These are phyloP conservation scores for Alcis repandata DNA, from an alignment of 2,888 invertebrate genomes.

Conservation along the genomic window DNA sequence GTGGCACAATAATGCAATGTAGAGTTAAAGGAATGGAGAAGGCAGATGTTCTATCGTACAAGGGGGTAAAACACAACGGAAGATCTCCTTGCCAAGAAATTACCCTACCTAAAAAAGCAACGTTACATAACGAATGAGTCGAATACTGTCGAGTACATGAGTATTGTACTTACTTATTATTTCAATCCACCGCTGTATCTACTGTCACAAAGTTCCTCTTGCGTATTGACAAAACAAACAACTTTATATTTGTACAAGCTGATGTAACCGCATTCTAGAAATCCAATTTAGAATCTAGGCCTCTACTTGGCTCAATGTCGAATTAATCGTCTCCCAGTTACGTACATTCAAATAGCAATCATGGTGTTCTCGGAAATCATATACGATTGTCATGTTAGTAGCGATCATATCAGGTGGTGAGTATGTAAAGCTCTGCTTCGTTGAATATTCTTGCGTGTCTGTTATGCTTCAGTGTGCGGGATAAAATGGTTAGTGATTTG, in stretches of 20 bases:
- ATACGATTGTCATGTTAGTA: constrained; percentile 3
- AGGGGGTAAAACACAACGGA: too few species aligned
- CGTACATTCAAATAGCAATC: constrained; percentile 11
- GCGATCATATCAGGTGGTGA: constrained; percentile 6
- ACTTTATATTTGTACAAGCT: background rate
- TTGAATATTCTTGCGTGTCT: constrained; percentile 12
- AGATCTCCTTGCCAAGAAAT: too few species aligned
- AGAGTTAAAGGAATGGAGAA: too few species aligned
- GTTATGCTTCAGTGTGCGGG: constrained; percentile 19
- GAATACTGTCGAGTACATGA: too few species aligned
- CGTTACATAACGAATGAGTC: too few species aligned
- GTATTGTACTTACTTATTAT: too few species aligned
- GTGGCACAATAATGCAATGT: too few species aligned
- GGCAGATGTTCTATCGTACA: too few species aligned
- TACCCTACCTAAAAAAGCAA: too few species aligned
- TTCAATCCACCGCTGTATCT: too few species aligned
- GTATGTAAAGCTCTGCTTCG: constrained; percentile 3
- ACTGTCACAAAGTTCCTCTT: background rate
- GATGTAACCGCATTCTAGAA: constrained; percentile 8
- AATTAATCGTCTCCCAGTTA: constrained; percentile 19
- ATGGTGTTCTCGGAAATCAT: constrained; percentile 22
- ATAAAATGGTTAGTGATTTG: constrained; percentile 15
- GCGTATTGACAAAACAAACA: background rate
- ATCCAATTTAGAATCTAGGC: constrained; percentile 24
- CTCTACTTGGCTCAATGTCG: constrained; percentile 25